phyloP scores from a whole-genome alignment of 2,888 invertebrate genomes.

The Diarsia mendica region DNA sequence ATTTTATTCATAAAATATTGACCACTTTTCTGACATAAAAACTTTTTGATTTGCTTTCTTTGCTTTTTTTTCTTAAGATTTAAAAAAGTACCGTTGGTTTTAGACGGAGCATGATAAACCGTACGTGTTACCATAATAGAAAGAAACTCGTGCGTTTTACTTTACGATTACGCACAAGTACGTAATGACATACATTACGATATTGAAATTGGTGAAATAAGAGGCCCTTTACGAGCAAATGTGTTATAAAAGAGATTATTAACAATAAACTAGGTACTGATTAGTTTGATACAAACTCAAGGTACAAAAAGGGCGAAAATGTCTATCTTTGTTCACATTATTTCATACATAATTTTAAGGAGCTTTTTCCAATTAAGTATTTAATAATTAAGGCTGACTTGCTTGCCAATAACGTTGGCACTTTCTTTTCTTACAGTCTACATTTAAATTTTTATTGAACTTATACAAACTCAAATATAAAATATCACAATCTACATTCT shows the following conservation, averaged over 20 bases:
- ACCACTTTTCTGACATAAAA: too few species aligned
- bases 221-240: too few species aligned
- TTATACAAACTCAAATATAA: slow-evolving; percentile 5
- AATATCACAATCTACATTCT: slow-evolving; percentile 44
- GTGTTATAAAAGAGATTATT: background rate
- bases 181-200: too few species aligned
- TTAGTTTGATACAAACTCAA: slow-evolving; percentile 52
- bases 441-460: background rate
- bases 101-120: too few species aligned
- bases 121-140: too few species aligned
- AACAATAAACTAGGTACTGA: slow-evolving; percentile 21
- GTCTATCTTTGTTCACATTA: slow-evolving; percentile 1
- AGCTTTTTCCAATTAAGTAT: background rate
- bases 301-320: slow-evolving; percentile 9
- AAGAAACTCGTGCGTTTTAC: too few species aligned
- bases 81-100: too few species aligned
- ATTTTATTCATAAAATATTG: too few species aligned
- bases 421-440: slow-evolving; percentile 13
- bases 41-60: too few species aligned
- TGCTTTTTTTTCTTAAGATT: too few species aligned
- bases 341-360: slow-evolving; percentile 14
- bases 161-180: too few species aligned
- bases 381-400: slow-evolving; percentile 10
- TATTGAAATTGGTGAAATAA: too few species aligned
- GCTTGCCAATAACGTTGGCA: slow-evolving; percentile 8